phyloP scores from a whole-genome alignment of 2,888 invertebrate species.

The Nebria salina region DNA sequence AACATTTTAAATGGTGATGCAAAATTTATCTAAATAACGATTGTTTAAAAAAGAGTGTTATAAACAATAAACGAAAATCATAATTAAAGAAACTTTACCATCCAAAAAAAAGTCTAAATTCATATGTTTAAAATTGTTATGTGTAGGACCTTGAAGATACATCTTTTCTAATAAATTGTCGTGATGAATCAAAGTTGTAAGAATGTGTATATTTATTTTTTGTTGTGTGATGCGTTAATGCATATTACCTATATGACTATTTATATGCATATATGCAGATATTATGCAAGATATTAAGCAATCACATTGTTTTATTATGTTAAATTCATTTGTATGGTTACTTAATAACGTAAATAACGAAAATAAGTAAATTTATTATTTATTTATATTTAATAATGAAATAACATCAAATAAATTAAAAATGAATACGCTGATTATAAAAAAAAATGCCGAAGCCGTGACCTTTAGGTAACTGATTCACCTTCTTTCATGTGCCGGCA shows the following conservation, averaged over 20 bases:
- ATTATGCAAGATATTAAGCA: neutral
- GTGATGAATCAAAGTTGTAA: conserved; percentile 10
- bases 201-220: conserved; percentile 19
- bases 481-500: neutral
- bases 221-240: neutral
- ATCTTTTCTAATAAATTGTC: conserved; percentile 3
- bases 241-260: neutral
- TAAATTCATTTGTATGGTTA: neutral
- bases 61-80: too few relatives aligned
- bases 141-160: neutral
- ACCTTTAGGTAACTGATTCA: neutral
- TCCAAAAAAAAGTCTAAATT: conserved; percentile 1
- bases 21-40: too few relatives aligned
- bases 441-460: neutral
- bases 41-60: too few relatives aligned
- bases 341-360: neutral
- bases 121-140: neutral
- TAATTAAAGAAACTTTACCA: neutral
- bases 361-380: neutral
- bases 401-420: neutral
- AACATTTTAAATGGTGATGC: too few relatives aligned
- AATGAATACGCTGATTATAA: neutral
- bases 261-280: neutral
- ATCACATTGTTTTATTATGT: neutral
- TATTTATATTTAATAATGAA: too few relatives aligned